Conservation (phyloP, 1,140 invertebrate genomes). For the Amphibalanus amphitrite region DNA sequence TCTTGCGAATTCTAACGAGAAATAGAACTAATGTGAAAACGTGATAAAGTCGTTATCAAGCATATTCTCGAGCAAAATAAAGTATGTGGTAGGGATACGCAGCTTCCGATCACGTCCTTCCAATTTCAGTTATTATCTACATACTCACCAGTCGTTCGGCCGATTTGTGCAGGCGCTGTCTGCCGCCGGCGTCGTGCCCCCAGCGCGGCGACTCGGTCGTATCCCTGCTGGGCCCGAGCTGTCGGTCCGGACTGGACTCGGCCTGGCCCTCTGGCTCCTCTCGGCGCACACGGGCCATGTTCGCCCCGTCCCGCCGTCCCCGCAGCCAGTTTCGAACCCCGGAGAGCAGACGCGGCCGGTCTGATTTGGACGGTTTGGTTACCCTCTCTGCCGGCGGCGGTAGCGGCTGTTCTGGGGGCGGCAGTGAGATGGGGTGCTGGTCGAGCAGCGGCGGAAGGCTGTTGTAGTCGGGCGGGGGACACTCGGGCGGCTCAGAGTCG, state of each 20-base stretch:
- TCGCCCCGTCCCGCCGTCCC: neutral
- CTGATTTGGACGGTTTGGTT: neutral
- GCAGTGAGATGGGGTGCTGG: neutral
- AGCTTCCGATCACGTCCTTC: too few relatives aligned
- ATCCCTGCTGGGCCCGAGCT: constrained; percentile 9
- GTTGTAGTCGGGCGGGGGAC: neutral
- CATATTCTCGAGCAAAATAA: too few relatives aligned
- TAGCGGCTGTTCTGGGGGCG: neutral
- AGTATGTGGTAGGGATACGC: too few relatives aligned
- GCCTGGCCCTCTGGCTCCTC: constrained; percentile 7
- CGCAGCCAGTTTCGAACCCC: neutral
- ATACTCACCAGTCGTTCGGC: neutral
- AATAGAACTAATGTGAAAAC: too few relatives aligned
- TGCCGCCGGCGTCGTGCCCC: constrained; percentile 5
- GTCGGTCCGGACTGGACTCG: constrained; percentile 14
- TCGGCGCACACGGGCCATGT: neutral
- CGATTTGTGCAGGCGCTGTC: constrained; percentile 5
- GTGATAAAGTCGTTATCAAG: too few relatives aligned
- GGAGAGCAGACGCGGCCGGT: neutral
- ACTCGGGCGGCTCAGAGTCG: neutral
- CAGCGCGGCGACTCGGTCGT: constrained; percentile 8
- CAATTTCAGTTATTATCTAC: too few relatives aligned
- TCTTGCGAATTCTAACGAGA: too few relatives aligned
- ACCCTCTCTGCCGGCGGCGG: neutral
- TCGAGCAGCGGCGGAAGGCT: neutral